Evolutionary conservation across 2,113 vertebrate species (phyloP).

Genomic region (Calyptomena viridis): DNA sequence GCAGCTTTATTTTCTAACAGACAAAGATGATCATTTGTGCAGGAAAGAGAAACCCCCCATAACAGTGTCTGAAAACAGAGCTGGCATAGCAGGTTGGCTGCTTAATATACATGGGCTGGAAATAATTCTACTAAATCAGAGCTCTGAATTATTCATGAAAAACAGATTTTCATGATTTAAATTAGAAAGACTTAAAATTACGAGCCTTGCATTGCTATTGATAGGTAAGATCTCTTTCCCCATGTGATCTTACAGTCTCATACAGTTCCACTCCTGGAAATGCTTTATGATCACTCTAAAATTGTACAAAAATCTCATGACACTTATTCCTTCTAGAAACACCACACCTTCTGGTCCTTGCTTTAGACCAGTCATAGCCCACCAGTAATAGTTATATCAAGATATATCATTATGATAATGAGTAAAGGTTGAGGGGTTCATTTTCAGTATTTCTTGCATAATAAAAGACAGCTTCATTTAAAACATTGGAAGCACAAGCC

Average conservation of each 20-base stretch:
- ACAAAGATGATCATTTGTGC: conserved; percentile 46
- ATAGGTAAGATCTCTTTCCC: conserved; percentile 19
- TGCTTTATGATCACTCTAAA: neutral
- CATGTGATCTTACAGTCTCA: neutral
- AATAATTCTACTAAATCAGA: conserved; percentile 62
- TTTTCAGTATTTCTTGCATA: conserved; percentile 14
- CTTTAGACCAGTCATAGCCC: neutral
- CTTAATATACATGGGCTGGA: conserved; percentile 61
- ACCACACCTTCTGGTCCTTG: neutral
- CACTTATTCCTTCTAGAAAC: neutral
- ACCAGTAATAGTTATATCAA: neutral
- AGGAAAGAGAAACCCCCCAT: conserved; percentile 26
- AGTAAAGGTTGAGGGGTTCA: neutral
- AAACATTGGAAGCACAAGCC: neutral
- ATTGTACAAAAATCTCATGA: neutral
- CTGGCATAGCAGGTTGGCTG: conserved; percentile 30
- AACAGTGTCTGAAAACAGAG: conserved; percentile 27
- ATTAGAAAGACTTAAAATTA: conserved; percentile 59
- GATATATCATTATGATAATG: neutral
- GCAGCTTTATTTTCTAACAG: conserved; percentile 58
- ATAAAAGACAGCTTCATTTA: neutral
- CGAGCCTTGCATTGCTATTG: neutral
- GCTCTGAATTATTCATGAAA: conserved; percentile 64
- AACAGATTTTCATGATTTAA: conserved; percentile 62
- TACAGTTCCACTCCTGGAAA: neutral